Evolutionary conservation across 2,113 vertebrate genomes (phyloP), one percentile per base, ranked within the genome.

Genomic region (Oenanthe oenanthe): DNA sequence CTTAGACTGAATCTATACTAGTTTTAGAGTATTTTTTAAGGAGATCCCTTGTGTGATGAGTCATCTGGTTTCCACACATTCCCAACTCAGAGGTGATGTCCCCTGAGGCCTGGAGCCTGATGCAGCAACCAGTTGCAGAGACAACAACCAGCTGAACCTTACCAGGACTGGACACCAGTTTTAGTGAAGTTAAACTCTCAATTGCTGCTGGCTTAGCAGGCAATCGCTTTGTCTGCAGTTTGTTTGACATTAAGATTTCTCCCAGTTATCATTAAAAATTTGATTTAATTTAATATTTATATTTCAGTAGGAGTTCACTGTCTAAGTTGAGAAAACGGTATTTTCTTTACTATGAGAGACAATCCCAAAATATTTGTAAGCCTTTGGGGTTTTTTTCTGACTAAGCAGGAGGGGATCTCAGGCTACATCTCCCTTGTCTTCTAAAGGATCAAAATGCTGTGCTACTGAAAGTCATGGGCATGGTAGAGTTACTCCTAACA

Each of bases 61-160:
- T 79, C 63, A 88, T 80, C 60, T 83, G 60, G 19, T 83, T 95
- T 94, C 82, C 40, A 79, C 88, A 83, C 24, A 47, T 83, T 93
- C 62, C 51, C 58, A 50, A 0, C 51, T 50, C 84, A 22, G 40
- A 72, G 61, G 48, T 75, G 77, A 77, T 1, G 0, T 43, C 34
- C 63, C 74, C 67, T 14, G 56, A 62, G 71, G 19, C 29, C 22
- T 7, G 8, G 26, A 87, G 62, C 58, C 67, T 60, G 21, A 38
- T 50, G 66, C 58, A 82, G 58, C 72, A 54, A 61, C 66, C 63
- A 26, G 18, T 62, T 73, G 48, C 70, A 62, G 74, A 91, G 61
- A 50, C 24, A 86, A 36, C 26, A 65, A 71, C 2, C 8, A 14
- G 26, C 24, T 67, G 60, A 91, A 83, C 43, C 51, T 74, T 57